A percentile compares a stretch with the other conserved stretches of the same genome.
Conservation (phyloP, 2,888 invertebrate species). For the Cetonia aurata region DNA sequence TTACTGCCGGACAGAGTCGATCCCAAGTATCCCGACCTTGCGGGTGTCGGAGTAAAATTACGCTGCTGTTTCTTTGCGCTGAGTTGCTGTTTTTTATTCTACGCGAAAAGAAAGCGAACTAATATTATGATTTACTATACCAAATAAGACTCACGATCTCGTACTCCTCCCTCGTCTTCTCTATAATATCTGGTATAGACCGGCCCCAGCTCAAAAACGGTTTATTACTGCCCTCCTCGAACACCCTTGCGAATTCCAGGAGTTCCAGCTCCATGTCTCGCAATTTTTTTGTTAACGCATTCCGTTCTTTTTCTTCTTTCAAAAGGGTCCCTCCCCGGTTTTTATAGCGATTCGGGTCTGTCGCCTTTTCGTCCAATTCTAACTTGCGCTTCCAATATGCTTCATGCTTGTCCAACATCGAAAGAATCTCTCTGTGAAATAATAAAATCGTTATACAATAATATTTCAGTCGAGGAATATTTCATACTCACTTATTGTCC, state of each 20-base stretch:
- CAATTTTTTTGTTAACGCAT: constrained; percentile 77
- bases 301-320: constrained; percentile 89
- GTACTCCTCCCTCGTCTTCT: constrained; percentile 73
- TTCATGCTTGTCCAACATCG: constrained; percentile 75
- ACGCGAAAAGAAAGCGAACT: constrained; percentile 51
- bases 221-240: constrained; percentile 69
- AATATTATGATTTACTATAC: too few species aligned
- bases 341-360: constrained; percentile 85
- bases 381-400: constrained; percentile 81
- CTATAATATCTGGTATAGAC: constrained; percentile 73
- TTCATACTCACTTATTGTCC: constrained; percentile 70
- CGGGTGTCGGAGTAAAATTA: constrained; percentile 51
- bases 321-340: constrained; percentile 90
- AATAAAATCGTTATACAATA: too few species aligned
- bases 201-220: constrained; percentile 75
- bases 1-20: constrained; percentile 21
- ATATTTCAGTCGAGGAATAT: too few species aligned
- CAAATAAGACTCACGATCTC: constrained; percentile 68
- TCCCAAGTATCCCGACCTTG: constrained; percentile 24
- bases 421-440: constrained; percentile 72
- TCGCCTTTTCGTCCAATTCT: constrained; percentile 80
- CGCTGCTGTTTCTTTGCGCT: constrained; percentile 69
- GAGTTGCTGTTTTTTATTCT: constrained; percentile 69
- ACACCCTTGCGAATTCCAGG: constrained; percentile 69
- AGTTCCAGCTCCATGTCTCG: constrained; percentile 81